Percentiles rank a stretch among this genome's conserved stretches.
These are phyloP conservation scores for Cisticola juncidis DNA, from an alignment of 2,113 vertebrate genomes.

Conservation along the genomic window DNA sequence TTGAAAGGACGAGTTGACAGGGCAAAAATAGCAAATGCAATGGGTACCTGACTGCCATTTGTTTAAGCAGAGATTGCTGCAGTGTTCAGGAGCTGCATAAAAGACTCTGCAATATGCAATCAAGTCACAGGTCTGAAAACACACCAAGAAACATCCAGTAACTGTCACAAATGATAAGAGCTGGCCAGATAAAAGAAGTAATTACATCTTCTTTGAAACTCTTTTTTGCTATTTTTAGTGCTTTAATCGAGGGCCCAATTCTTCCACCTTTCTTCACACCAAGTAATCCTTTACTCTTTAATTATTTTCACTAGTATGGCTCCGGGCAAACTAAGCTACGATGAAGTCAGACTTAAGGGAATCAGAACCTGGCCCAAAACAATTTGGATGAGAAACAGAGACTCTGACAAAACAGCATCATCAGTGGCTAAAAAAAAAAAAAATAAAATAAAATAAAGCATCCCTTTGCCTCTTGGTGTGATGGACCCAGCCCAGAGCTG, in stretches of 20 bases:
- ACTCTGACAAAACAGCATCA: not conserved
- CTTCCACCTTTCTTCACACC: not conserved
- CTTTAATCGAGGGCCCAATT: conserved; percentile 25
- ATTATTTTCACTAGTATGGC: not conserved
- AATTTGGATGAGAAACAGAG: not conserved
- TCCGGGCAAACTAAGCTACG: not conserved
- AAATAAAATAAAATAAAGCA: too few relatives aligned
- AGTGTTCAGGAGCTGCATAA: not conserved
- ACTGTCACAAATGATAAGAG: conserved; percentile 46
- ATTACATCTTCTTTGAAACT: conserved; percentile 44
- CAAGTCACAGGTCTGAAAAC: conserved; percentile 64
- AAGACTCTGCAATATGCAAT: conserved; percentile 43
- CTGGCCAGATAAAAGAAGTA: conserved; percentile 44
- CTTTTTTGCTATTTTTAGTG: conserved; percentile 39
- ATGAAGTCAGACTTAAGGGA: not conserved
- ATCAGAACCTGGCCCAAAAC: not conserved
- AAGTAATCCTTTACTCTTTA: not conserved
- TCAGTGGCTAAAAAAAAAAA: not conserved
- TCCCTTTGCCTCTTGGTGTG: not conserved
- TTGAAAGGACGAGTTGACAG: conserved; percentile 57
- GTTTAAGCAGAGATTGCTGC: conserved; percentile 61
- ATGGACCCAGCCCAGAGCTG: not conserved
- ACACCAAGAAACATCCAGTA: conserved; percentile 31
- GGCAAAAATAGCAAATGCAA: conserved; percentile 57
- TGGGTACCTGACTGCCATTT: conserved; percentile 45